Conservation (phyloP, 2,888 invertebrate species). For the Nesidiocoris tenuis region DNA sequence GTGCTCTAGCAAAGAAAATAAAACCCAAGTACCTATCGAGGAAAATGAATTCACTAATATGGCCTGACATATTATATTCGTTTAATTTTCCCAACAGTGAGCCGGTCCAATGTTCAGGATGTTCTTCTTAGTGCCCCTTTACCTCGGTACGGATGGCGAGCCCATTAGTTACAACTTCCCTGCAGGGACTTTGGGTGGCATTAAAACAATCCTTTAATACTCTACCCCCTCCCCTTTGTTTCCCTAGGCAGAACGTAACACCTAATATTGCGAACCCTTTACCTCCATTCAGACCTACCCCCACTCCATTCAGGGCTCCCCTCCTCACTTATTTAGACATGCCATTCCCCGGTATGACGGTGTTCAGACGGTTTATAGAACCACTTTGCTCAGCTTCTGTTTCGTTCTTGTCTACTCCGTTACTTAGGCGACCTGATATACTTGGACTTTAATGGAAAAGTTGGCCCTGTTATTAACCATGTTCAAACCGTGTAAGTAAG, state of each 20-base stretch:
- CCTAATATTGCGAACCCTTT: neutral
- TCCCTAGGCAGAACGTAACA: neutral
- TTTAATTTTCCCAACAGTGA: neutral
- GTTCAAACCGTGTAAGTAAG: neutral
- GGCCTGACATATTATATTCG: too few species aligned
- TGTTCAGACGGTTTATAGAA: neutral
- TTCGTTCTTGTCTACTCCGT: neutral
- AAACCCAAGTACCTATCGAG: too few species aligned
- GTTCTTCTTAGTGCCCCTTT: neutral
- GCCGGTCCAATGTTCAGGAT: neutral
- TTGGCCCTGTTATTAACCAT: neutral
- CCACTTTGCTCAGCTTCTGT: neutral
- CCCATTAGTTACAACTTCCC: constrained; percentile 26
- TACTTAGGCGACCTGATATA: neutral
- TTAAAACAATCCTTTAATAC: constrained; percentile 28
- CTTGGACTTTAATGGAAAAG: neutral
- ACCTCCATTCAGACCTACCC: neutral
- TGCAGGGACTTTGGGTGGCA: constrained; percentile 27
- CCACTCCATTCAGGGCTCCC: too few species aligned
- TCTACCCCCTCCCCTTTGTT: neutral
- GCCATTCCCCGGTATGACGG: neutral
- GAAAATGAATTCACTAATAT: too few species aligned
- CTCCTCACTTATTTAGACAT: too few species aligned
- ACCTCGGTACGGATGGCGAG: neutral
- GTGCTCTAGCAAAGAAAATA: too few species aligned